Evolutionary conservation across 2,797 vertebrate genomes (phyloP).

Genomic region (Acipenser transmontanus): DNA sequence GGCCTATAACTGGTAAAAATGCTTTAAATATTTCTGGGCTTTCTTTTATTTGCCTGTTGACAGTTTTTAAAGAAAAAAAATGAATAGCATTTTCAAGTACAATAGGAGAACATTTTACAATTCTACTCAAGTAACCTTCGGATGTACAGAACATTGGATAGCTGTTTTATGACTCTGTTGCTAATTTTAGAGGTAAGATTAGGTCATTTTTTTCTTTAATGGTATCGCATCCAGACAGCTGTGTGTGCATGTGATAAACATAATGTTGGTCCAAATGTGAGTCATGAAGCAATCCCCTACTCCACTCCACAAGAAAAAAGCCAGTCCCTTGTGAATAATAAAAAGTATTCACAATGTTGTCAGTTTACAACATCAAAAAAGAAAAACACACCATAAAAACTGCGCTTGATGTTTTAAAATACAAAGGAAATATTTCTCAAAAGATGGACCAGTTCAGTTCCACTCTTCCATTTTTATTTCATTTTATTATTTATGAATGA

Average conservation of each 20-base stretch:
- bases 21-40: slow-evolving; percentile 44
- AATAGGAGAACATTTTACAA: slow-evolving; percentile 43
- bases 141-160: slow-evolving; percentile 47
- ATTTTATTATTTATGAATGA: too few species aligned
- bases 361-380: too few species aligned
- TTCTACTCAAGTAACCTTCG: slow-evolving; percentile 43
- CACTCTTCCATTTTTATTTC: too few species aligned
- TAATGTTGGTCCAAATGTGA: slow-evolving; percentile 47
- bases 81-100: slow-evolving; percentile 43
- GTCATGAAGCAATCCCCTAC: slow-evolving; percentile 40
- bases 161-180: slow-evolving; percentile 50
- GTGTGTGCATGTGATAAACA: slow-evolving; percentile 51
- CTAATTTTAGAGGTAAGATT: slow-evolving; percentile 57
- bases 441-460: too few species aligned
- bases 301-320: neutral
- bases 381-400: too few species aligned
- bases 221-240: slow-evolving; percentile 58
- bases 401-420: too few species aligned
- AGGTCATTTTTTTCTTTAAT: slow-evolving; percentile 57
- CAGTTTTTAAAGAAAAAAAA: slow-evolving; percentile 38
- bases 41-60: slow-evolving; percentile 27
- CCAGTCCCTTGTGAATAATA: too few species aligned
- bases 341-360: too few species aligned
- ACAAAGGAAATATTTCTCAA: too few species aligned
- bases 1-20: slow-evolving; percentile 36